A percentile compares a stretch with the other conserved stretches of the same genome.
Evolutionary conservation across 2,888 invertebrate species (phyloP).

Genomic region (Drosophila quasianomalipes): DNA sequence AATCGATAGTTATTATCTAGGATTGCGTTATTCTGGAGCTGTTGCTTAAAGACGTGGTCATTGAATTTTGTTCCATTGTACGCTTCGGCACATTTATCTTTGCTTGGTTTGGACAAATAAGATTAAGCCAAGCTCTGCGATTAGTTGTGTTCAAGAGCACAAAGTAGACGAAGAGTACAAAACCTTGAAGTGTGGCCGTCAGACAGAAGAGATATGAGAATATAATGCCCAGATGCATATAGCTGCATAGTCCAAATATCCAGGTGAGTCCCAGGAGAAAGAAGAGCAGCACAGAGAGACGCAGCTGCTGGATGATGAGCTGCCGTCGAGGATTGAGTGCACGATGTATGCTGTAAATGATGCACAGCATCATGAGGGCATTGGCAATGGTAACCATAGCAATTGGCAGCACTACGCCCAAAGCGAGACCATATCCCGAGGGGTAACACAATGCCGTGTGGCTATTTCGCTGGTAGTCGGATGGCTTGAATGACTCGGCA

Average conservation of each 20-base stretch:
- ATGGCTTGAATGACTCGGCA: conserved; percentile 86
- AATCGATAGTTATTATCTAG: neutral
- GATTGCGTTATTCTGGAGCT: conserved; percentile 7
- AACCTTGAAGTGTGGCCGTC: conserved; percentile 88
- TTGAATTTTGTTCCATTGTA: conserved; percentile 30
- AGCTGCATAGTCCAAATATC: conserved; percentile 88
- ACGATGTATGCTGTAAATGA: conserved; percentile 85
- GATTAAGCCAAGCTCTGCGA: conserved; percentile 49
- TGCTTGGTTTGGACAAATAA: conserved; percentile 33
- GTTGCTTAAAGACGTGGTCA: conserved; percentile 34
- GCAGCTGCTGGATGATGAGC: conserved; percentile 86
- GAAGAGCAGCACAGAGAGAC: conserved; percentile 87
- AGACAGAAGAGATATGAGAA: conserved; percentile 89
- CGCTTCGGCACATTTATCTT: conserved; percentile 24
- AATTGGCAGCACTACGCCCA: conserved; percentile 87
- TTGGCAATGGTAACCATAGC: conserved; percentile 87
- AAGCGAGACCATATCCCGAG: conserved; percentile 86
- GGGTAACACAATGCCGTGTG: conserved; percentile 87
- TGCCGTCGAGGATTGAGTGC: conserved; percentile 84
- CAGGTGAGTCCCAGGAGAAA: conserved; percentile 88
- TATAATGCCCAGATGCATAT: conserved; percentile 85
- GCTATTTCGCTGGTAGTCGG: conserved; percentile 45
- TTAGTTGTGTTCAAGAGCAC: conserved; percentile 87
- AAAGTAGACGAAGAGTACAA: conserved; percentile 88
- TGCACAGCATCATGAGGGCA: conserved; percentile 86